phyloP scores from a whole-genome alignment of 2,888 invertebrate genomes.

The Harmothoe impar region DNA sequence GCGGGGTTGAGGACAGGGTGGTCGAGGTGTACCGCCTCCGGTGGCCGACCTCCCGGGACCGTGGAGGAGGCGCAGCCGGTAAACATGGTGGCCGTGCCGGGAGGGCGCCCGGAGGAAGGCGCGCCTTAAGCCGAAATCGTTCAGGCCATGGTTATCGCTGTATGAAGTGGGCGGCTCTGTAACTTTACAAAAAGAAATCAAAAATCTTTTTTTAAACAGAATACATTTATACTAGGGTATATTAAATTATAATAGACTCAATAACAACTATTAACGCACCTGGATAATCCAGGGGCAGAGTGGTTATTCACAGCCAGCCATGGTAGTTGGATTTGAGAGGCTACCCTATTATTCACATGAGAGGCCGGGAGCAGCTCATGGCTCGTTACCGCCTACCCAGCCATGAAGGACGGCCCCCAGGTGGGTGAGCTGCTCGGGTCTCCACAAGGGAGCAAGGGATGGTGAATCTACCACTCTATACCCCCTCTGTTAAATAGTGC shows the following conservation, averaged over 20 bases:
- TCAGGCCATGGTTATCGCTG: too few species aligned
- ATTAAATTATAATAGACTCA: too few species aligned
- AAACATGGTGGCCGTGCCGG: background rate
- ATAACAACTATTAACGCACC: too few species aligned
- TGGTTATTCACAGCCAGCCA: too few species aligned
- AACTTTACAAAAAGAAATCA: too few species aligned
- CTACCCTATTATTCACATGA: background rate
- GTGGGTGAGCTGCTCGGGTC: background rate
- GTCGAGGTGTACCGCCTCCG: background rate
- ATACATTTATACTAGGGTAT: too few species aligned
- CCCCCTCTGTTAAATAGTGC: background rate
- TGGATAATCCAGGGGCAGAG: too few species aligned
- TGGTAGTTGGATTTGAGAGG: too few species aligned
- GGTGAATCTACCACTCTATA: background rate
- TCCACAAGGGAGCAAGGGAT: background rate
- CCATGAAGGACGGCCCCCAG: background rate
- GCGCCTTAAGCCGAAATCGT: too few species aligned
- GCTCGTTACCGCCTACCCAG: background rate
- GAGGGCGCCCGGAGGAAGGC: background rate
- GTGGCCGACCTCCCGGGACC: background rate
- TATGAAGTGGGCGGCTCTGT: too few species aligned
- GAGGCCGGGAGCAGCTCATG: background rate
- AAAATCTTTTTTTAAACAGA: too few species aligned
- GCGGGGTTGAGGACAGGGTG: background rate
- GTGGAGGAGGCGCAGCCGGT: conserved; percentile 10